Evolutionary conservation across 2,888 invertebrate species (phyloP).

Genomic region (Patella depressa): DNA sequence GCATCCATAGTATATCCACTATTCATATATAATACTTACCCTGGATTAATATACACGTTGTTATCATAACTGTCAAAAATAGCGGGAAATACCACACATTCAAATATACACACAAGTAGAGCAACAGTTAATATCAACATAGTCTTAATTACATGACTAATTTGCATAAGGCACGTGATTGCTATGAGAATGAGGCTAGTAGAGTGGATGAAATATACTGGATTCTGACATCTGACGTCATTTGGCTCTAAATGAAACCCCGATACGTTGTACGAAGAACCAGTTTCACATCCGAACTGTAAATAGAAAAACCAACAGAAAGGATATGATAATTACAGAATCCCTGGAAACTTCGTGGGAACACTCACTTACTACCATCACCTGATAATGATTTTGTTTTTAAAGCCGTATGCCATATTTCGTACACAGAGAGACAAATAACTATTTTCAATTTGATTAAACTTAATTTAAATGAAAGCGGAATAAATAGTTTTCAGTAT

Average conservation of each 20-base stretch:
- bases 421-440: too few relatives aligned
- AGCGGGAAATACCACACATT: slow-evolving; percentile 34
- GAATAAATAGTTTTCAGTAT: too few relatives aligned
- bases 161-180: slow-evolving; percentile 80
- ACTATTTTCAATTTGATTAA: too few relatives aligned
- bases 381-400: too few relatives aligned
- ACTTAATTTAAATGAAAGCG: too few relatives aligned
- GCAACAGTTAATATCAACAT: slow-evolving; percentile 78
- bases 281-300: slow-evolving; percentile 27
- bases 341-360: too few relatives aligned
- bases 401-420: too few relatives aligned
- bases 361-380: too few relatives aligned
- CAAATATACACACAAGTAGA: slow-evolving; percentile 61
- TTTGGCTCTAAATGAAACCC: slow-evolving; percentile 28
- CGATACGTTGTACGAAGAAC: neutral
- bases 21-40: neutral
- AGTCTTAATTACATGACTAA: slow-evolving; percentile 81
- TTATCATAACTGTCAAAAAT: slow-evolving; percentile 50
- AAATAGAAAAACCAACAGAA: neutral
- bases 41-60: slow-evolving; percentile 73
- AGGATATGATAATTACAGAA: too few relatives aligned
- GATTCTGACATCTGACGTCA: slow-evolving; percentile 76
- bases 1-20: too few relatives aligned
- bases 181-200: slow-evolving; percentile 80
- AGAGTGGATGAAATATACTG: slow-evolving; percentile 83